Evolutionary conservation across 1,140 invertebrate genomes (phyloP), one percentile per base, ranked within the genome.

Genomic region (Euura saliciscinereae): DNA sequence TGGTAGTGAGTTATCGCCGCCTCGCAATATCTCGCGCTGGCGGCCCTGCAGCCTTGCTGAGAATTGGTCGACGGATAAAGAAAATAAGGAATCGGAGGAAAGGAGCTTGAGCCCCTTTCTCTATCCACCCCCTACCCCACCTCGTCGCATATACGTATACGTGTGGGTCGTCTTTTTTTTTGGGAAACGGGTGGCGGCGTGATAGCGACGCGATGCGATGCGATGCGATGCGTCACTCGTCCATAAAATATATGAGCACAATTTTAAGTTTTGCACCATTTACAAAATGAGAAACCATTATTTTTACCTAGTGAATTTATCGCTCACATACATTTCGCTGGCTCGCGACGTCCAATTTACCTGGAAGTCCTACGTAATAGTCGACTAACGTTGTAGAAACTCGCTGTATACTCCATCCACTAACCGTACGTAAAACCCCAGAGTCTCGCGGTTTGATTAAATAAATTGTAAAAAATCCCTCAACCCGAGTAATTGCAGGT

Each of bases 241-340:
- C 66, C 66, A 67, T 67, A 67, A 42, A 67, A 67, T 67, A 67
- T 67, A 67, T 44, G 66, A 44, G 66, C 66, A 75, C 70, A 73
- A 73, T 73, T 77, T 77, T 74, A 77, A 77, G 71, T 74, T 75
- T 67, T 75, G 74, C 70, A 72, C 76, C 74, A 77, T 77, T 77
- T 77, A 73, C 74, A 67, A 75, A 77, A 77, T 77, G 74, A 77
- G 74, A 73, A 69, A 65, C 43, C 76, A 74, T 77, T 77, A 77
- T 75, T 77, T 77, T 72, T 72, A 67, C 65, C 72, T 66, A 70
- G 72, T 66, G 65, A 74, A 77, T 77, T 77, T 77, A 77, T 77
- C 73, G 76, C 73, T 75, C 28, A 77, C 74, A 74, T 69, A 75
- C 75, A 77, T 59, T 59, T 59, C 13, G 70, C 72, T 68, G 71